These are phyloP conservation scores for zebrafish (Danio rerio) DNA, from an alignment of 2,113 vertebrate genomes.

Conservation along the genomic window DNA sequence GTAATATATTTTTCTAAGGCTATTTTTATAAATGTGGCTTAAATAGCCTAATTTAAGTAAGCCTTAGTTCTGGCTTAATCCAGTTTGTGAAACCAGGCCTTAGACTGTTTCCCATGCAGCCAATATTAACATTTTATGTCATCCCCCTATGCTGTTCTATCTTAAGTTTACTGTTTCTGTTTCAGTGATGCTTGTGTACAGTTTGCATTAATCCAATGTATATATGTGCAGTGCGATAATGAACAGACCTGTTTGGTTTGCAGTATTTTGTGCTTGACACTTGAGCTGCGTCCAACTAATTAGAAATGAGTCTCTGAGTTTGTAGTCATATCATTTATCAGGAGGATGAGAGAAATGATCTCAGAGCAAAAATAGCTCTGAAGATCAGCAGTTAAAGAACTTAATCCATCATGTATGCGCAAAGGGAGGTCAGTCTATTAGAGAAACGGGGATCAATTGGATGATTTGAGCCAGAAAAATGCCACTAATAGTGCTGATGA, in stretches of 20 bases:
- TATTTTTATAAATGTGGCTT: no score
- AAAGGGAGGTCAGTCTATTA: slow-evolving; percentile 63
- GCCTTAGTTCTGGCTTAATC: no score
- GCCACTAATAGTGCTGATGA: neutral
- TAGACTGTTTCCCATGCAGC: no score
- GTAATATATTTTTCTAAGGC: no score
- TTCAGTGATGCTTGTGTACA: neutral
- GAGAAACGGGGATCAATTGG: slow-evolving; percentile 59
- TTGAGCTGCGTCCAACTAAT: slow-evolving; percentile 50
- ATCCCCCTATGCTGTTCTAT: neutral
- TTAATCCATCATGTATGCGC: slow-evolving; percentile 66
- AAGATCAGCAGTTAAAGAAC: slow-evolving; percentile 63
- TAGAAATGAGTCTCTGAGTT: slow-evolving; percentile 63
- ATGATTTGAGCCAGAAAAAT: no score
- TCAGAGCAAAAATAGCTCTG: slow-evolving; percentile 74
- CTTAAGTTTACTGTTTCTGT: neutral
- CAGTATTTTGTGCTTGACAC: neutral
- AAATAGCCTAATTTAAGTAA: no score
- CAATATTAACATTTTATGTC: neutral
- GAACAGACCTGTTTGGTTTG: neutral
- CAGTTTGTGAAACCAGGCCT: no score
- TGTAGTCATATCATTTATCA: slow-evolving; percentile 70
- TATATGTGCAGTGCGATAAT: no score
- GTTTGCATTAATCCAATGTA: slow-evolving; percentile 44
- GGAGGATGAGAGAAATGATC: slow-evolving; percentile 56